These are phyloP conservation scores for Chamaetylas fuelleborni DNA, from an alignment of 2,113 vertebrate genomes.

Conservation along the genomic window DNA sequence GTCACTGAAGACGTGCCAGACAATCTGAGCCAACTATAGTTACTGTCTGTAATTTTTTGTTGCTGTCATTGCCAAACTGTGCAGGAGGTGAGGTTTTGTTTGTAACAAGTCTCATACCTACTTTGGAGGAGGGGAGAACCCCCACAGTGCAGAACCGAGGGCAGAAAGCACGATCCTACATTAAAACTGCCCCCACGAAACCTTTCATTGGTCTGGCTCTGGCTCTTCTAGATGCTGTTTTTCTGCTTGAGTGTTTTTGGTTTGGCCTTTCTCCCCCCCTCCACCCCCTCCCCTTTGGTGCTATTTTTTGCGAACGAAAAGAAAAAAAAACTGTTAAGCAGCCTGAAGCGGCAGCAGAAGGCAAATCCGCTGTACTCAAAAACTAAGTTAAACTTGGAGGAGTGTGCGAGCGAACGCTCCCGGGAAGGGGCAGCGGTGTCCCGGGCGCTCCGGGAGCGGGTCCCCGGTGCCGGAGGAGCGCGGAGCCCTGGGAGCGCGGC, in stretches of 20 bases:
- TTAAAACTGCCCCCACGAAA: neutral
- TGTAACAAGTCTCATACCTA: neutral
- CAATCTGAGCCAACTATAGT: neutral
- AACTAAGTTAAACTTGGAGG: slow-evolving; percentile 2
- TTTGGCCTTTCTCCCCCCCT: neutral
- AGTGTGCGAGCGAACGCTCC: neutral
- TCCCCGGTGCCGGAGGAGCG: neutral
- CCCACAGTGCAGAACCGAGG: neutral
- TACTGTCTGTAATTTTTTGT: neutral
- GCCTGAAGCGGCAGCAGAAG: neutral
- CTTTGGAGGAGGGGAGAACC: neutral
- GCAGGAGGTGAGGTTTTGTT: neutral
- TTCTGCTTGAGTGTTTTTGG: neutral
- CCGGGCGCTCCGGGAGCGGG: neutral
- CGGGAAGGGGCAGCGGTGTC: neutral
- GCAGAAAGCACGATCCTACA: neutral
- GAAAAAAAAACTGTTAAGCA: neutral
- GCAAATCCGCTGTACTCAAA: neutral
- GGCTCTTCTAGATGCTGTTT: neutral
- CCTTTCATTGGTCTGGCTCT: neutral
- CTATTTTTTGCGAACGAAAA: neutral
- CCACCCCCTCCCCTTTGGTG: neutral
- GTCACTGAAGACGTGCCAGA: neutral
- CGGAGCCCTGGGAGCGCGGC: neutral
- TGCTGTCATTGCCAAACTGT: neutral